Evolutionary conservation across 2,888 invertebrate species (phyloP).

Genomic region (Pseudoips prasinana): DNA sequence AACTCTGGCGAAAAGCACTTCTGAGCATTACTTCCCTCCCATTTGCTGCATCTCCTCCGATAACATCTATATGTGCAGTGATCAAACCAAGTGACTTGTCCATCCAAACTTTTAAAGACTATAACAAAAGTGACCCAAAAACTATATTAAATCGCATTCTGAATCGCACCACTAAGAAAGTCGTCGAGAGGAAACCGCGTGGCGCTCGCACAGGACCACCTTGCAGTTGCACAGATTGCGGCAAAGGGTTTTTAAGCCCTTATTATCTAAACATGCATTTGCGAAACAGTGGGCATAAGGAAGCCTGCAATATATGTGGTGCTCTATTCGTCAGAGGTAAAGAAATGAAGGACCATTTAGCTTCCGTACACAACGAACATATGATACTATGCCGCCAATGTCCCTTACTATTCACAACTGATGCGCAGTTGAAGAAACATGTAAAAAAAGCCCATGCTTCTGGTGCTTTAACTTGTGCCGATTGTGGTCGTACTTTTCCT

Average conservation of each 20-base stretch:
- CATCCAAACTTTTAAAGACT: constrained; percentile 50
- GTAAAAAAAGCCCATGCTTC: constrained; percentile 46
- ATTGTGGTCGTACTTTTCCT: constrained; percentile 62
- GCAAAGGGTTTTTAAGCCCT: constrained; percentile 56
- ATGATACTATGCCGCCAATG: constrained; percentile 52
- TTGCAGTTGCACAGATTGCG: constrained; percentile 60
- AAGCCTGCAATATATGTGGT: constrained; percentile 61
- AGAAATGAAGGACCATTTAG: constrained; percentile 53
- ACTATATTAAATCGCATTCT: constrained; percentile 45
- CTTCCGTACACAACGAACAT: constrained; percentile 42
- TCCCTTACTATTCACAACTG: constrained; percentile 47
- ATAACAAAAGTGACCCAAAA: constrained; percentile 43
- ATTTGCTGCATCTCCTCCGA: constrained; percentile 13
- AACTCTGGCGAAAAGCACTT: constrained; percentile 54
- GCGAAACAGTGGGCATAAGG: constrained; percentile 64
- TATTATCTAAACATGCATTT: constrained; percentile 59
- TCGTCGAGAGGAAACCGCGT: constrained; percentile 35
- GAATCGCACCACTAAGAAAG: constrained; percentile 36
- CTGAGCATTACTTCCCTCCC: constrained; percentile 38
- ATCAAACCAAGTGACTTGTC: constrained; percentile 48
- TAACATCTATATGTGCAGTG: constrained; percentile 55
- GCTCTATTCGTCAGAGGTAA: constrained; percentile 45
- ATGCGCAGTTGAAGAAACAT: constrained; percentile 46
- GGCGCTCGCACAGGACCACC: constrained; percentile 46
- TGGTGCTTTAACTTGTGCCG: constrained; percentile 51